Evolutionary conservation across 2,888 invertebrate genomes (phyloP).

Genomic region (Oasisia sp.): DNA sequence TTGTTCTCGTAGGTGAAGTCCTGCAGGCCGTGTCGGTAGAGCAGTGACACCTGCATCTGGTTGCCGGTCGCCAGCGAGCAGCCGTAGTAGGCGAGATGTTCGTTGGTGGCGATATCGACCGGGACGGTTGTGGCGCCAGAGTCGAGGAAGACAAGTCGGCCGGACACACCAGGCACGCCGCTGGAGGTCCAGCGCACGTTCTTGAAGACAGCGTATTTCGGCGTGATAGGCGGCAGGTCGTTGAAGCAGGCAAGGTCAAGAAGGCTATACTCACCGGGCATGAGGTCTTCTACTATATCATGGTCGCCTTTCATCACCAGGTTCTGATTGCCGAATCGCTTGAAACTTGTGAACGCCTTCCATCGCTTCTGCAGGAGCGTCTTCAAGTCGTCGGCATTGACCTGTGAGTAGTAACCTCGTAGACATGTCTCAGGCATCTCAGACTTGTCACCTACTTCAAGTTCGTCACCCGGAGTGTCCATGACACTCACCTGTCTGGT

Average conservation of each 20-base stretch:
- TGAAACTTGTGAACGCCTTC: slow-evolving; percentile 41
- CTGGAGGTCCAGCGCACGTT: slow-evolving; percentile 38
- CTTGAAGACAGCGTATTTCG: slow-evolving; percentile 39
- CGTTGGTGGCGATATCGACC: slow-evolving; percentile 41
- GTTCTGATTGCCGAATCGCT: slow-evolving; percentile 34
- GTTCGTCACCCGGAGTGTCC: slow-evolving; percentile 21
- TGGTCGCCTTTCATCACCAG: slow-evolving; percentile 39
- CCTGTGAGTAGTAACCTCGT: slow-evolving; percentile 21
- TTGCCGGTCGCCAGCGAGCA: slow-evolving; percentile 41
- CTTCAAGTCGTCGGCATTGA: slow-evolving; percentile 30
- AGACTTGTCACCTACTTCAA: slow-evolving; percentile 18
- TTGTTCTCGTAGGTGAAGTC: slow-evolving; percentile 45
- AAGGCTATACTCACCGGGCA: slow-evolving; percentile 41
- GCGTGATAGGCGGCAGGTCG: slow-evolving; percentile 40
- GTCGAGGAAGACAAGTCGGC: slow-evolving; percentile 39
- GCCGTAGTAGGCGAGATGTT: slow-evolving; percentile 42
- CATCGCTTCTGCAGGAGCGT: slow-evolving; percentile 39
- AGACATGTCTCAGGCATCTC: slow-evolving; percentile 21
- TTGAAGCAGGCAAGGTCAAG: slow-evolving; percentile 40
- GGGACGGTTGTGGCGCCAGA: slow-evolving; percentile 39
- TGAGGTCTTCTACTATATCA: slow-evolving; percentile 41
- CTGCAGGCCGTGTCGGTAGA: slow-evolving; percentile 43
- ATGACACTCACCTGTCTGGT: slow-evolving; percentile 21
- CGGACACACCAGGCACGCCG: slow-evolving; percentile 34
- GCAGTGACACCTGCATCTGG: slow-evolving; percentile 37